Evolutionary conservation across 2,113 vertebrate genomes (phyloP), one percentile per base, ranked within the genome.

Genomic region (Perca flavescens): DNA sequence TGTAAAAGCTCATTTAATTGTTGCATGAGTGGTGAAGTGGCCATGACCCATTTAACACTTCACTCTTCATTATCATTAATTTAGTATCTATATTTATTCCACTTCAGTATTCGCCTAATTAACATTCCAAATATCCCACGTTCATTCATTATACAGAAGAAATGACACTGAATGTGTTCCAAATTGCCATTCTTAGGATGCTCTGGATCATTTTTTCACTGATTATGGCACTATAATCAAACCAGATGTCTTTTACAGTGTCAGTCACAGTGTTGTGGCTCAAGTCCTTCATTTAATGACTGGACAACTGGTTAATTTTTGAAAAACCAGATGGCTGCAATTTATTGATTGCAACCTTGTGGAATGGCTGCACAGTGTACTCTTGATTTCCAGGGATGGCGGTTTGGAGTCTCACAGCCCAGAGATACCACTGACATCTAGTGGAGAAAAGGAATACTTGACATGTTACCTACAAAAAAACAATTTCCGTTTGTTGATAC

Each of bases 341-440:
- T 22, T 31, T 50, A n/a, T 40, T 2, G 22, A 76, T 63, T 22
- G 1, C 21, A 47, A 21, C 5, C 21, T 36, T 72, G 2, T 57
- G 5, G 6, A 68, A 46, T 70, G 21, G 2, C 4, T 54, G 34
- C 13, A 64, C 12, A 52, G 2, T 72, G 11, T 36, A 5, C 31
- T 34, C 31, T 5, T 5, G 31, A 34, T 34, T 5, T 34, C 31
- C 31, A 34, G 31, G 31, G 4, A 5, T 14, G 0, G 1, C 22
- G 10, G 11, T 5, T 14, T 47, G 9, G 15, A 46, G 16, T 47
- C 6, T 64, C 67, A 53, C 19, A 49, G 28, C 11, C 3, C 16
- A 57, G 0, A 49, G 31, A 54, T 49, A 1, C 7, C 54, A 49
- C 70, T 80, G 88, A 74, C 92, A 88, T 80, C 92, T 85, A 67